Percentiles rank a stretch among this genome's conserved stretches.
Evolutionary conservation across 2,888 invertebrate genomes (phyloP).

Genomic region (Chaitophorus viminalis): DNA sequence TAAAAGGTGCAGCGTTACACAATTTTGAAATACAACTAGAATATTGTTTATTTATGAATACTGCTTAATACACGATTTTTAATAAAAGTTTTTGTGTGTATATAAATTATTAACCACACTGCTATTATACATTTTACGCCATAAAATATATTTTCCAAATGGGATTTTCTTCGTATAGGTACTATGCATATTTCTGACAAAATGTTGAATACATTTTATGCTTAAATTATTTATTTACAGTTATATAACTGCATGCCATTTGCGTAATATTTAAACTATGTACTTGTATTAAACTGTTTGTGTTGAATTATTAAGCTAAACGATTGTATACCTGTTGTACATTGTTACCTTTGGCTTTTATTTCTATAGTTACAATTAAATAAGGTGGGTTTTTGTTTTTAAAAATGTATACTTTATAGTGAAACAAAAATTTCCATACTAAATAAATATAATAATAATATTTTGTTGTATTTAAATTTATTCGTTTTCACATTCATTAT

Average conservation of each 20-base stretch:
- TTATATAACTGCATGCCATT: background rate
- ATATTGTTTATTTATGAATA: background rate
- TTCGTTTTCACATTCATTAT: too few species aligned
- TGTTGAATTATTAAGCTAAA: background rate
- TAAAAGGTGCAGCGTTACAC: too few species aligned
- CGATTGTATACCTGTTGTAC: background rate
- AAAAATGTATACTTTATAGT: too few species aligned
- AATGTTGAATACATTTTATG: background rate
- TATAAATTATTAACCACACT: background rate
- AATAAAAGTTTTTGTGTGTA: background rate
- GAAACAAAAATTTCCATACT: too few species aligned
- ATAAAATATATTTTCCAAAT: background rate
- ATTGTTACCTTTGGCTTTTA: background rate
- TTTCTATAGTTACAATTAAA: too few species aligned
- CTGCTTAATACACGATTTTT: background rate
- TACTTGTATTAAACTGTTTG: background rate
- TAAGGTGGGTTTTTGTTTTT: too few species aligned
- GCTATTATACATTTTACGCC: background rate
- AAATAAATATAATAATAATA: too few species aligned
- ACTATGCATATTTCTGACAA: background rate
- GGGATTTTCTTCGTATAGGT: background rate
- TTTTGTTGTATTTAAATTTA: too few species aligned
- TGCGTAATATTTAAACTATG: background rate
- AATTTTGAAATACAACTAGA: background rate
- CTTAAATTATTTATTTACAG: conserved; percentile 1